Percentiles rank a stretch among this genome's conserved stretches.
phyloP scores from a whole-genome alignment of 2,888 invertebrate species.

The Amphipoea lucens region DNA sequence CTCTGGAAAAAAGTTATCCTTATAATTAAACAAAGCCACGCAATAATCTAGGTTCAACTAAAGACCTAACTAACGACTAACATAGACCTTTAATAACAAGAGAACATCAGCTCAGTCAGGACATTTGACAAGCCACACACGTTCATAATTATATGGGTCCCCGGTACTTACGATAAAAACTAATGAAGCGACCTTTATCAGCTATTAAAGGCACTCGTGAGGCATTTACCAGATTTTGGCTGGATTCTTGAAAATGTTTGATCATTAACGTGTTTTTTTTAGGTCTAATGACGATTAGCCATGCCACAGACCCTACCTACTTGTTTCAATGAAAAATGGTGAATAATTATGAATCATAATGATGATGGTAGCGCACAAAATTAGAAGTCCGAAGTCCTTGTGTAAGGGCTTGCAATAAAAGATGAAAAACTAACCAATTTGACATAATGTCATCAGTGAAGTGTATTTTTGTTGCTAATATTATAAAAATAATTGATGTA shows the following conservation, averaged over 20 bases:
- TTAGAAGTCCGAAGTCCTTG: background rate
- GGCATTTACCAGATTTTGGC: constrained; percentile 72
- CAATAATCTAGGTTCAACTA: constrained; percentile 1
- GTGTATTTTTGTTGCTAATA: background rate
- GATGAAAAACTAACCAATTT: background rate
- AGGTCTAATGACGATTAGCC: background rate
- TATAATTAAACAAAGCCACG: background rate
- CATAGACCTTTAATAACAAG: constrained; percentile 1
- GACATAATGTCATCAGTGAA: background rate
- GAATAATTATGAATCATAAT: background rate
- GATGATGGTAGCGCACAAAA: background rate
- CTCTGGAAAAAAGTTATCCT: background rate
- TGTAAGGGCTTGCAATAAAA: background rate
- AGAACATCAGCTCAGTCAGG: constrained; percentile 17
- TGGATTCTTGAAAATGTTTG: constrained; percentile 54
- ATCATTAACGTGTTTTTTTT: constrained; percentile 30
- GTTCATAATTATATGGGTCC: constrained; percentile 75
- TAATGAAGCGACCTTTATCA: constrained; percentile 78
- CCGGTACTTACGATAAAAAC: constrained; percentile 77
- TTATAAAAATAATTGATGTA: background rate
- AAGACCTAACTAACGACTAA: constrained; percentile 12
- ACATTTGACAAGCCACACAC: constrained; percentile 68
- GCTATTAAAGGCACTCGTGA: constrained; percentile 78
- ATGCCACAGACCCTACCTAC: background rate
- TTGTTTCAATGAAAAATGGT: background rate